Evolutionary conservation across 2,888 invertebrate species (phyloP), one percentile per base, ranked within the genome.

Genomic region (Mythimna vitellina): DNA sequence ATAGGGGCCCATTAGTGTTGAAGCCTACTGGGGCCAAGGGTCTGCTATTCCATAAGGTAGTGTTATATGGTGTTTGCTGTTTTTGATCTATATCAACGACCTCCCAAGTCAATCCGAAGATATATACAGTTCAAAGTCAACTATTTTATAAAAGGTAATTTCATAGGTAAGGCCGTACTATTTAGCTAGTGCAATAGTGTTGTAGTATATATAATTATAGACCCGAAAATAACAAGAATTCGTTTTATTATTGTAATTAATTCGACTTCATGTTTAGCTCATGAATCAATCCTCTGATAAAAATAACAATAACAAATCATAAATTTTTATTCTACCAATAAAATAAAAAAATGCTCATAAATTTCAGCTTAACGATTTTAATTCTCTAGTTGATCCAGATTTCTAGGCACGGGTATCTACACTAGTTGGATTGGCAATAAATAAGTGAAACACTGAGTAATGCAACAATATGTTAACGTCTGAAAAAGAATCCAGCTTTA

Each of bases 341-440:
- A 62, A 74, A 70, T 68, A 60, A 77, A 77, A 77, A 77, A 54
- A 56, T n/a, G 12, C 25, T 53, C 46, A 70, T 77, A 82, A 78
- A 70, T 70, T 70, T 61, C 22, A 25, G 25, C 35, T 8, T 10
- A 53, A 70, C 51, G 57, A 70, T 70, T 78, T 70, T 61, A 70
- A 78, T 82, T 77, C 57, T 58, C 25, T 5, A 0, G 25, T 6
- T 78, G 78, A 66, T 66, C 78, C 77, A 82, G 78, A 70, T 78
- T 82, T 66, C 62, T 58, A 65, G 63, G 29, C 54, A n/a, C 32
- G 17, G 10, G 5, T 20, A 29, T 12, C n/a, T 38, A 29, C 53
- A 51, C 42, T 69, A 61, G 67, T 68, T 61, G 58, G 42, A n/a
- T 76, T 14, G 22, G 54, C 32, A 56, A 82, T 78, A 70, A 82